These are phyloP conservation scores for Drosophila crucigera DNA, from an alignment of 2,888 invertebrate species.

Conservation along the genomic window DNA sequence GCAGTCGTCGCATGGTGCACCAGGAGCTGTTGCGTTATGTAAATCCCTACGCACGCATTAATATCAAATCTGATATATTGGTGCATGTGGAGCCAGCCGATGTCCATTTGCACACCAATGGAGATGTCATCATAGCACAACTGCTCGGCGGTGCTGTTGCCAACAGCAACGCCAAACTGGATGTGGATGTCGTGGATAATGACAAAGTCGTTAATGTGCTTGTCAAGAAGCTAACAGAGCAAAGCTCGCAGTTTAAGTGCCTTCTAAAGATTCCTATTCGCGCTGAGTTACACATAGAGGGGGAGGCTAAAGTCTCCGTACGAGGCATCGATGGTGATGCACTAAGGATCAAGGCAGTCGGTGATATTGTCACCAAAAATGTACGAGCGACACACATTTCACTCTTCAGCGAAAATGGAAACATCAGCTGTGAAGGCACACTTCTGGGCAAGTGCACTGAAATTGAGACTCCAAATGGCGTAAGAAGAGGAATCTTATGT, in stretches of 20 bases:
- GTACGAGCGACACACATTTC: slow-evolving; percentile 74
- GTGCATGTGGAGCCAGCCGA: slow-evolving; percentile 71
- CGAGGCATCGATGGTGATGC: slow-evolving; percentile 75
- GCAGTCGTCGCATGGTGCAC: slow-evolving; percentile 63
- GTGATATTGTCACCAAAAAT: slow-evolving; percentile 77
- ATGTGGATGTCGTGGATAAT: slow-evolving; percentile 62
- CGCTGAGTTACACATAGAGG: slow-evolving; percentile 74
- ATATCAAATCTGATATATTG: slow-evolving; percentile 71
- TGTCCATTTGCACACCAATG: slow-evolving; percentile 72
- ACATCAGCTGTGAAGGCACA: slow-evolving; percentile 78
- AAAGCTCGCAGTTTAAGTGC: slow-evolving; percentile 60
- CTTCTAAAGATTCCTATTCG: slow-evolving; percentile 80
- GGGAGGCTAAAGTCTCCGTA: slow-evolving; percentile 66
- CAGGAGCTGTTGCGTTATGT: slow-evolving; percentile 76
- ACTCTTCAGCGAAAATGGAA: slow-evolving; percentile 75
- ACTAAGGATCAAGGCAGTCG: slow-evolving; percentile 64
- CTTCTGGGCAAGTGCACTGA: slow-evolving; percentile 75
- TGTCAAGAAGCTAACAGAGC: slow-evolving; percentile 46
- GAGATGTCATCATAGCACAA: slow-evolving; percentile 76
- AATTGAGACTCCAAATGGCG: slow-evolving; percentile 69
- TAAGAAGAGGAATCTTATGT: slow-evolving; percentile 18
- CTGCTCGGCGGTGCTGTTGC: slow-evolving; percentile 65
- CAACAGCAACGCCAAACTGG: slow-evolving; percentile 67
- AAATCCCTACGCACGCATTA: slow-evolving; percentile 71
- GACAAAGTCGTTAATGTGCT: slow-evolving; percentile 67